A percentile compares a stretch with the other conserved stretches of the same genome.
These are phyloP conservation scores for Notodonta dromedarius DNA, from an alignment of 2,888 invertebrate species.

Conservation along the genomic window DNA sequence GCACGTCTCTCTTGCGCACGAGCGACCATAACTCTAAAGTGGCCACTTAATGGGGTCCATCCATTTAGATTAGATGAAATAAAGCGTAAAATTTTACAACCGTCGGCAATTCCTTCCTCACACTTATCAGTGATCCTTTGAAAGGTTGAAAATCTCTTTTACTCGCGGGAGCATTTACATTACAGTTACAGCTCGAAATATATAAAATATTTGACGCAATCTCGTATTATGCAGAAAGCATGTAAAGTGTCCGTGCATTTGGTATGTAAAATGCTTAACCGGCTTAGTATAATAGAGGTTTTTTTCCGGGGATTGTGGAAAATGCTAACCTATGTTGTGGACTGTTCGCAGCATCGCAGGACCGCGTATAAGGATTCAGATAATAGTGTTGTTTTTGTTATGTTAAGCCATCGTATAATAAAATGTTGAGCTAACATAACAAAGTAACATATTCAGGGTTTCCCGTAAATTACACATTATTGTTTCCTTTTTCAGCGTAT, in stretches of 20 bases:
- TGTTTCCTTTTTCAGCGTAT: background rate
- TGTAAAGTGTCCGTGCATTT: conserved; percentile 28
- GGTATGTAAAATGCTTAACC: conserved; percentile 46
- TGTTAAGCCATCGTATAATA: conserved; percentile 9
- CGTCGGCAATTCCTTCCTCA: conserved; percentile 25
- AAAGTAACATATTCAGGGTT: background rate
- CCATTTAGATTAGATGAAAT: conserved; percentile 46
- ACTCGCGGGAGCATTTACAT: conserved; percentile 12
- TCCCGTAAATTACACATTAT: background rate
- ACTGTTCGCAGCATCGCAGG: conserved; percentile 14
- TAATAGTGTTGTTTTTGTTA: conserved; percentile 16
- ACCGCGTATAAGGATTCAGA: conserved; percentile 11
- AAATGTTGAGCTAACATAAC: conserved; percentile 2
- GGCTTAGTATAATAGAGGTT: conserved; percentile 40
- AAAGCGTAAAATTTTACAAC: conserved; percentile 43
- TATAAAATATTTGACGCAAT: conserved; percentile 22
- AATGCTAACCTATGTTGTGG: conserved; percentile 42
- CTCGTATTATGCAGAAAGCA: conserved; percentile 32
- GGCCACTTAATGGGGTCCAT: conserved; percentile 35
- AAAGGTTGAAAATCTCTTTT: conserved; percentile 12
- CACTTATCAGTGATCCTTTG: conserved; percentile 23
- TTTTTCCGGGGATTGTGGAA: conserved; percentile 38
- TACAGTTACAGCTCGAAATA: conserved; percentile 10
- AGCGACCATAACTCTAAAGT: conserved; percentile 34
- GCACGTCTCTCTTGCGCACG: conserved; percentile 25